phyloP scores from a whole-genome alignment of 2,888 invertebrate species.

The Brachycybe producta region DNA sequence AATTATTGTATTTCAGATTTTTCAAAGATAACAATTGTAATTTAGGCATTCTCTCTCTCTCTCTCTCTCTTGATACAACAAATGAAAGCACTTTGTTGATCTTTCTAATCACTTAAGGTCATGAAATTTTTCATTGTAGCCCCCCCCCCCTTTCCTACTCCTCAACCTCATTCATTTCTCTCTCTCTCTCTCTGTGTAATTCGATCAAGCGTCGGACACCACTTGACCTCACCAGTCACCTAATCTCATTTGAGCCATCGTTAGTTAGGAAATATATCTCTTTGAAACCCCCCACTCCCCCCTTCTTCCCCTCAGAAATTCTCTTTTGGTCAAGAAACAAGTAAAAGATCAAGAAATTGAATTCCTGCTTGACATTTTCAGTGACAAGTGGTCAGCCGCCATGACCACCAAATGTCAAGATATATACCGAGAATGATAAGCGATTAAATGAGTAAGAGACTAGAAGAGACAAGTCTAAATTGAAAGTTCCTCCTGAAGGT shows the following conservation, averaged over 20 bases:
- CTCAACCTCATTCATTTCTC: not conserved
- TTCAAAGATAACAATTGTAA: no score
- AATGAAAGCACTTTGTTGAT: no score
- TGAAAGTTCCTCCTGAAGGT: no score
- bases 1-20: no score
- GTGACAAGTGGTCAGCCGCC: not conserved
- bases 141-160: not conserved
- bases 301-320: not conserved
- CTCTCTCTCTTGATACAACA: no score
- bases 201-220: conserved; percentile 11
- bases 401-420: no score
- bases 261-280: no score
- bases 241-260: conserved; percentile 9
- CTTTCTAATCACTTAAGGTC: not conserved
- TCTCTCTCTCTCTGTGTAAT: conserved; percentile 2
- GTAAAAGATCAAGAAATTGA: conserved; percentile 4
- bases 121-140: not conserved
- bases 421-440: no score
- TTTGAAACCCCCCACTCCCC: not conserved
- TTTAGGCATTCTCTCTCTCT: no score
- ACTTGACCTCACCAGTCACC: conserved; percentile 11
- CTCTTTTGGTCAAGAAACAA: not conserved
- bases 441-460: no score
- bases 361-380: conserved; percentile 9
- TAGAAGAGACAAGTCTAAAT: no score